Conservation (phyloP, 2,888 invertebrate genomes). For the Cryptocheilus praepositus region DNA sequence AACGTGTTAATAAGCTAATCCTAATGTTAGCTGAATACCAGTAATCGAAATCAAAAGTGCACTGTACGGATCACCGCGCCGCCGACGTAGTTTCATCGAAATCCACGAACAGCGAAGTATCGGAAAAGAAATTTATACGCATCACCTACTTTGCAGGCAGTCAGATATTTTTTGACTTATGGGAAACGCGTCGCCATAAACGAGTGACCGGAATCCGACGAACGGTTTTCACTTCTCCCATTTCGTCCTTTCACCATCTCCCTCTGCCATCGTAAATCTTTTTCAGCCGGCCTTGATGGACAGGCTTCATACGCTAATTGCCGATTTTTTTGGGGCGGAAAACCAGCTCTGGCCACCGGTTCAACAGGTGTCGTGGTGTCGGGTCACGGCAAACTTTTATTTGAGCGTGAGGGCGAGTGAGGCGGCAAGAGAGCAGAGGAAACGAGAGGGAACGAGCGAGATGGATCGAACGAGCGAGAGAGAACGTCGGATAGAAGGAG, state of each 20-base stretch:
- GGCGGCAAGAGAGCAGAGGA: slow-evolving; percentile 37
- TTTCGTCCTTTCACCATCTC: slow-evolving; percentile 18
- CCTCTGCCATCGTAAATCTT: slow-evolving; percentile 61
- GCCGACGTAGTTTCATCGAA: slow-evolving; percentile 7
- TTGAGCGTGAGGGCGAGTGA: slow-evolving; percentile 63
- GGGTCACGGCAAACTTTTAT: slow-evolving; percentile 73
- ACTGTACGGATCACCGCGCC: not conserved
- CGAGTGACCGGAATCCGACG: slow-evolving; percentile 51
- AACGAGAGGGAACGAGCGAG: slow-evolving; percentile 38
- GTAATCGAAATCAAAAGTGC: too few species aligned
- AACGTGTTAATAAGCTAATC: too few species aligned
- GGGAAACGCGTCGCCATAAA: slow-evolving; percentile 42
- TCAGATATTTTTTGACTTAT: slow-evolving; percentile 38
- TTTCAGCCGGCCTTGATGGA: slow-evolving; percentile 62
- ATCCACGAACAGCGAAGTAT: slow-evolving; percentile 18
- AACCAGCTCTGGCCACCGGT: slow-evolving; percentile 61
- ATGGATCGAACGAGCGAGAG: slow-evolving; percentile 32
- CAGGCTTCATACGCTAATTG: slow-evolving; percentile 72
- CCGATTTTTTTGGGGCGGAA: slow-evolving; percentile 55
- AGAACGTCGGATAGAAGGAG: slow-evolving; percentile 32
- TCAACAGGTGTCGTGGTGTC: slow-evolving; percentile 73
- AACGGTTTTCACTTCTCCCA: slow-evolving; percentile 32
- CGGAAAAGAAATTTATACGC: slow-evolving; percentile 31
- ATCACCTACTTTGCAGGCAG: slow-evolving; percentile 23
- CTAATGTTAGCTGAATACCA: too few species aligned